Base-by-base conservation (phyloP, 2,113 vertebrate genomes). In the Eulacestoma nigropectus region DNA sequence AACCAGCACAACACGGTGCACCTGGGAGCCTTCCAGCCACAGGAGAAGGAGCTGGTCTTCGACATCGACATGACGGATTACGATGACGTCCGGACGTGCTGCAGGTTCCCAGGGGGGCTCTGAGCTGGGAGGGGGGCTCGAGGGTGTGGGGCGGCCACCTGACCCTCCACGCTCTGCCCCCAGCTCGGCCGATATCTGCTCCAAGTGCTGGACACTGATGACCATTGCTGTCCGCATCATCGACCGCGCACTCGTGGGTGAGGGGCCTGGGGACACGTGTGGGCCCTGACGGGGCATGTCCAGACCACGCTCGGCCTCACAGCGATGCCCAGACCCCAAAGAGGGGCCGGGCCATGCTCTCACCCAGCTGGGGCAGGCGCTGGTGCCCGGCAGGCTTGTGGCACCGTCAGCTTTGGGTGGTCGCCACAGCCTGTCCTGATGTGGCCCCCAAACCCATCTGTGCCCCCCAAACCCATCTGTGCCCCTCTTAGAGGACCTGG, bases 11-110 rank as follows among this genome's bases (percentile, higher is more conserved):
- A 99, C 97, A 98, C 99, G 1, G 98, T 99, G 89, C 99, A 99
- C 87, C 97, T 98, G 16, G 99, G 99, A 27, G 98, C 98, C 68
- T 99, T 99, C 97, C 99, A 99, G 94, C 99, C 99, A 1, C 98
- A 98, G 93, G 99, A 99, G 96, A 99, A 99, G 95, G 99, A 99
- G 96, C 98, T 99, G 91, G 99, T 99, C 30, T 99, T 99, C 87
- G 99, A 99, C 96, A 99, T 99, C 3, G 99, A 99, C 81, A 99
- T 99, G 99, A 99, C 99, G 0, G 99, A 99, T 96, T 99, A 99
- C 12, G 99, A 99, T 0, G 99, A 99, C 4, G 99, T 99, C 89
- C 98, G 99, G 91, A 98, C 96, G 70, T 99, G 99, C 86, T 99
- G 99, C 98, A 99, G 99, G 99, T 99, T 95, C 32, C 39, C 0